Evolutionary conservation across 1,140 invertebrate species (phyloP), one percentile per base, ranked within the genome.

Genomic region (Drosophila watanabei): DNA sequence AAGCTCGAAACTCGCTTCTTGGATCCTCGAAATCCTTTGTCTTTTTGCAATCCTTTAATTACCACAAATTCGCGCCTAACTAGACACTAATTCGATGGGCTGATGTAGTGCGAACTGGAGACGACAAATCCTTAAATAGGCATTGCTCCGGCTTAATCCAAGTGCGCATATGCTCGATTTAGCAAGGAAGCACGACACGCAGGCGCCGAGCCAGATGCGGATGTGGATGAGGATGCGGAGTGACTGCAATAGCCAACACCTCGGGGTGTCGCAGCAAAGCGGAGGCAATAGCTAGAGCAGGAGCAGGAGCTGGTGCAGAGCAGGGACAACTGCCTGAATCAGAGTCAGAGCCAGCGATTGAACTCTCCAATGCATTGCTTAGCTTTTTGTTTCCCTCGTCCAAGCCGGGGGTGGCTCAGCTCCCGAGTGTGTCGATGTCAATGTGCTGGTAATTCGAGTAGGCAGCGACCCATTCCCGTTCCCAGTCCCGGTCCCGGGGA

Each of bases 171-270:
- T 87, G 80, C 80, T 82, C 83, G 63, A 83, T 83, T 86, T 64
- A 30, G 30, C 54, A 43, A 28, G 54, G 35, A 57, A 24, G 59
- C 45, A 60, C 37, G 54, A 45, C 30, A 39, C 61, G 61, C 28
- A 64, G 60, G 60, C 59, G 64, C 59, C 33, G 48, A 30, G 48
- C 46, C 30, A 20, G 51, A 41, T 33, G 37, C 28, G 24, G 30
- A 18, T 18, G 32, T 4, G 10, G 61, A 70, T 24, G 24, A 2
- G 24, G 24, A 24, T 87, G 75, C 69, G 80, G 35, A 78, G 54
- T 86, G 91, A 91, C 87, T 91, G 73, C 75, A 41, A 79, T 51
- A 76, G 79, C 82, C 77, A 88, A 92, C 91, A 92, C 91, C 91
- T 92, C 78, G 79, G 91, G 91, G 91, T 92, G 91, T 92, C 87